Conservation (phyloP, 2,888 invertebrate species). For the Caenorhabditis wallacei region DNA sequence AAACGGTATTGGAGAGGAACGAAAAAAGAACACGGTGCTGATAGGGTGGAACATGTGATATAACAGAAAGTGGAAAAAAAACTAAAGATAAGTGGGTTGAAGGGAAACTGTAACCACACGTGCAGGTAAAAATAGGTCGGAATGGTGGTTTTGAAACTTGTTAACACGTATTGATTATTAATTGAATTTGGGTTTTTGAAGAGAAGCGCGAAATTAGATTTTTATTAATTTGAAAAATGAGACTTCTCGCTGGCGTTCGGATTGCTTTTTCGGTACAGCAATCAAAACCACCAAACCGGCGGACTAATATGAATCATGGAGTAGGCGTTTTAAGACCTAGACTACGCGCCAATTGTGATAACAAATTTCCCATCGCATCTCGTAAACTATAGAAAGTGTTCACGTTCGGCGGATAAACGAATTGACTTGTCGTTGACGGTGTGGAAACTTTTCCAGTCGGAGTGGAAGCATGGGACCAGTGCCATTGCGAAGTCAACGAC, state of each 20-base stretch:
- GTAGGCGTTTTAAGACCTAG: slow-evolving; percentile 29
- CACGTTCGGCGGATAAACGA: slow-evolving; percentile 60
- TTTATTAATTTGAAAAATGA: slow-evolving; percentile 1
- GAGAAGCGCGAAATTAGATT: neutral
- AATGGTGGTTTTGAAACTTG: slow-evolving; percentile 41
- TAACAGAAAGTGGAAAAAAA: slow-evolving; percentile 38
- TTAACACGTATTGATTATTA: slow-evolving; percentile 6
- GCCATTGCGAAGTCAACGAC: slow-evolving; percentile 55
- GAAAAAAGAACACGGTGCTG: slow-evolving; percentile 26
- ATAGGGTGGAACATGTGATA: slow-evolving; percentile 47
- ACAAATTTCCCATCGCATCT: slow-evolving; percentile 41
- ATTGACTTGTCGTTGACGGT: slow-evolving; percentile 28
- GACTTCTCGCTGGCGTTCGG: neutral
- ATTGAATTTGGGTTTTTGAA: neutral
- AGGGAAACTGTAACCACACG: slow-evolving; percentile 15
- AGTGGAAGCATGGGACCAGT: slow-evolving; percentile 55
- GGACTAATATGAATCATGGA: neutral
- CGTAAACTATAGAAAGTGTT: slow-evolving; percentile 58
- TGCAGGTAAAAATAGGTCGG: slow-evolving; percentile 22
- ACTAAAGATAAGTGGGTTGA: slow-evolving; percentile 31
- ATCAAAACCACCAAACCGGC: slow-evolving; percentile 43
- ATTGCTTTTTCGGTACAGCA: neutral
- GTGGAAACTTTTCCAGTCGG: slow-evolving; percentile 23
- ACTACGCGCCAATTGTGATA: slow-evolving; percentile 55
- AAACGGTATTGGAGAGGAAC: neutral